Conservation (phyloP, 2,113 vertebrate species). For the Sylvilagus bachmani region DNA sequence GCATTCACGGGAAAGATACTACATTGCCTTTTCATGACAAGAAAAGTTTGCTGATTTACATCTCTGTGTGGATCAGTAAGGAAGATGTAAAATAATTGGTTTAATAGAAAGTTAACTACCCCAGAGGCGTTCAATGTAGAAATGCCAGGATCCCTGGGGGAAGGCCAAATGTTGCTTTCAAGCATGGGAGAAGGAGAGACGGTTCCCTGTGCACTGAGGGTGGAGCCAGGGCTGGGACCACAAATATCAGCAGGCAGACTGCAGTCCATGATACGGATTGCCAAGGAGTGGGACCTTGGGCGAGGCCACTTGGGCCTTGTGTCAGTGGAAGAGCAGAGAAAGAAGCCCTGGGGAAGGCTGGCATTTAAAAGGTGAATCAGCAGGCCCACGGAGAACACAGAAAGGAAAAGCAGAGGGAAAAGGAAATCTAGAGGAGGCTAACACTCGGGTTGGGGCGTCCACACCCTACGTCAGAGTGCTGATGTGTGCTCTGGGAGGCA, state of each 20-base stretch:
- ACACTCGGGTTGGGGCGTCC: too few relatives aligned
- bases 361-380: not conserved
- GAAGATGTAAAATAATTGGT: constrained; percentile 50
- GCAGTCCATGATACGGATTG: not conserved
- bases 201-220: not conserved
- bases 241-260: not conserved
- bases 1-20: not conserved
- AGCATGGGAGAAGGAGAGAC: not conserved
- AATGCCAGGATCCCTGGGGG: not conserved
- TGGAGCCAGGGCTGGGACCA: not conserved
- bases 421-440: not conserved
- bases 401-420: not conserved
- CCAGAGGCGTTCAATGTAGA: not conserved
- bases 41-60: constrained; percentile 24
- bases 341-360: not conserved
- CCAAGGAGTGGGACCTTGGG: not conserved
- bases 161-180: not conserved
- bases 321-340: not conserved
- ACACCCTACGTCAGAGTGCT: too few relatives aligned
- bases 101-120: constrained; percentile 60
- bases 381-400: not conserved
- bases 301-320: not conserved
- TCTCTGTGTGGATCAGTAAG: constrained; percentile 54
- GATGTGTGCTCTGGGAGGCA: too few relatives aligned
- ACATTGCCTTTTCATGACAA: not conserved